Conservation (phyloP, 2,797 vertebrate genomes). For the Arnoldichthys spilopterus region DNA sequence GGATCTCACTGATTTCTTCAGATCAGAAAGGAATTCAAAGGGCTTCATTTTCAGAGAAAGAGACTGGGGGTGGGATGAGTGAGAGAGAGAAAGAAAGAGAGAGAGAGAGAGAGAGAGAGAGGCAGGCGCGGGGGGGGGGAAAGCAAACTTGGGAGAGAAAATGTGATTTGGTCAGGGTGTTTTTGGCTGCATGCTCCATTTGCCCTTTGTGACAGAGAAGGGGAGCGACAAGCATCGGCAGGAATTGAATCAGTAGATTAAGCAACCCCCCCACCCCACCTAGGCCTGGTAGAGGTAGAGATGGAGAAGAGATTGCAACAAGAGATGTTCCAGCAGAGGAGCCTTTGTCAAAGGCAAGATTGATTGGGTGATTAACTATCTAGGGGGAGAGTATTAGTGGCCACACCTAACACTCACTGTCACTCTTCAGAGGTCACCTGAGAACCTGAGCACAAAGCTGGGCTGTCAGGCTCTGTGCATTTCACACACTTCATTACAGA, state of each 20-base stretch:
- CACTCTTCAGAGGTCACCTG: slow-evolving; percentile 52
- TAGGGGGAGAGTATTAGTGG: slow-evolving; percentile 75
- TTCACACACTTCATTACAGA: slow-evolving; percentile 35
- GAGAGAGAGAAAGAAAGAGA: slow-evolving; percentile 47
- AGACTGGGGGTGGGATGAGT: slow-evolving; percentile 25
- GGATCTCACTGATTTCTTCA: slow-evolving; percentile 55
- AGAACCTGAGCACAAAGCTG: slow-evolving; percentile 22
- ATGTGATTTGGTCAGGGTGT: slow-evolving; percentile 76
- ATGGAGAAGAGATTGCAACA: slow-evolving; percentile 75
- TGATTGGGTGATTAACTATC: slow-evolving; percentile 84
- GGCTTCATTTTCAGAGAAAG: slow-evolving; percentile 59
- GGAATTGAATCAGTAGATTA: slow-evolving; percentile 84
- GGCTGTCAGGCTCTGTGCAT: slow-evolving; percentile 20
- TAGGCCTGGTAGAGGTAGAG: slow-evolving; percentile 67
- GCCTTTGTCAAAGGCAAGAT: slow-evolving; percentile 81
- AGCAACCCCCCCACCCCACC: slow-evolving; percentile 67
- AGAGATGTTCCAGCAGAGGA: slow-evolving; percentile 77
- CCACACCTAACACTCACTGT: slow-evolving; percentile 76
- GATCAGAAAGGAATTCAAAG: slow-evolving; percentile 61
- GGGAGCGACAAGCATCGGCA: slow-evolving; percentile 77
- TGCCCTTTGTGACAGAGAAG: slow-evolving; percentile 77
- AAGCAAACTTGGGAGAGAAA: slow-evolving; percentile 70
- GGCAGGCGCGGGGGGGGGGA: slow-evolving; percentile 54
- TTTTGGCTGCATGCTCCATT: slow-evolving; percentile 79
- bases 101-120: slow-evolving; percentile 54